Evolutionary conservation across 1,140 invertebrate genomes (phyloP).

Genomic region (Centruroides vittatus): DNA sequence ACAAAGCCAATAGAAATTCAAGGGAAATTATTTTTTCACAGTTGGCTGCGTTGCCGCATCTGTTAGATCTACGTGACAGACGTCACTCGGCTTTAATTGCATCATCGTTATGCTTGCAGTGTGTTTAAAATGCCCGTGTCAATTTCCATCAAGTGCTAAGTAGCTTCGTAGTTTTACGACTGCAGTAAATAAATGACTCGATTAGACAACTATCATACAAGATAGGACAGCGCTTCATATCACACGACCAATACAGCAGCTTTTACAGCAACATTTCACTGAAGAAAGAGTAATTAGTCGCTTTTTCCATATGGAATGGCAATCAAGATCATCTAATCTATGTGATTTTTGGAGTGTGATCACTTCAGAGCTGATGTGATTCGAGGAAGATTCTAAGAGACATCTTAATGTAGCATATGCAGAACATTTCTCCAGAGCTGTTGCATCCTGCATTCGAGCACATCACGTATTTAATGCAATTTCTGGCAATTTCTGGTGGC

Average conservation of each 20-base stretch:
- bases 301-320: too few relatives aligned
- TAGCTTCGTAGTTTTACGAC: background rate
- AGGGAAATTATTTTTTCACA: too few relatives aligned
- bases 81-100: too few relatives aligned
- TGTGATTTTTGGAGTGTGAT: too few relatives aligned
- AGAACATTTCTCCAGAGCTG: background rate
- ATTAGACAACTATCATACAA: background rate
- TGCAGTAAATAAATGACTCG: background rate
- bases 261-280: background rate
- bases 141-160: background rate
- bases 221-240: background rate
- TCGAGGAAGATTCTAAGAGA: background rate
- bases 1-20: too few relatives aligned
- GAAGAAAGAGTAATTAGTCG: too few relatives aligned
- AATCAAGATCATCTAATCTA: too few relatives aligned
- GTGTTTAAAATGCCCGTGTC: too few relatives aligned
- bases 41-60: too few relatives aligned
- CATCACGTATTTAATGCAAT: background rate
- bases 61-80: too few relatives aligned
- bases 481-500: background rate
- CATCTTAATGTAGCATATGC: background rate
- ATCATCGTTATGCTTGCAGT: too few relatives aligned
- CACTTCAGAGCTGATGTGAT: too few relatives aligned
- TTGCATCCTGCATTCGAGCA: background rate
- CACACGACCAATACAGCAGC: background rate